Evolutionary conservation across 2,797 vertebrate genomes (phyloP), one percentile per base, ranked within the genome.

Genomic region (Phoebastria nigripes): DNA sequence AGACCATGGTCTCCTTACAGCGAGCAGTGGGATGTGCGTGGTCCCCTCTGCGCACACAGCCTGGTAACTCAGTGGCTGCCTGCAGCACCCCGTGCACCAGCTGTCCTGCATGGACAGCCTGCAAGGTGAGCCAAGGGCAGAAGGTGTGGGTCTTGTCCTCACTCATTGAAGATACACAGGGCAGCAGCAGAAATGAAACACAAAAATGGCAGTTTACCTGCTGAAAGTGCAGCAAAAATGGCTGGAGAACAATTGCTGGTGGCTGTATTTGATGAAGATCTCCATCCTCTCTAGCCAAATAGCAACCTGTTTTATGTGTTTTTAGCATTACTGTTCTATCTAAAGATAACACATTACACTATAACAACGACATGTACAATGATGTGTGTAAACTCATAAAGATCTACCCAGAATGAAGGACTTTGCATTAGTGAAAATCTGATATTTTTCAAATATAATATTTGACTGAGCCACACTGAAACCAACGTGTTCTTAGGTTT

Each of bases 21-120:
- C 1, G 1, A 52, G 69, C 42, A 62, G 42, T 8, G 25, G 51
- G n/a, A 65, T 26, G 1, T 12, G 1, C 3, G 0, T 22, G 24
- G 25, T 39, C 16, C 16, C 8, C 31, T 69, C 47, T 59, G 55
- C 2, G 3, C 11, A 17, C n/a, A 17, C 0, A 1, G 26, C 55
- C 54, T 39, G 59, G 51, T 42, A 83, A 24, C 6, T 28, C 39
- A 22, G 24, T 15, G 35, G 22, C n/a, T 67, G 74, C 52, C 77
- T 49, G 49, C 51, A 82, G 33, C 58, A n/a, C 29, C 11, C 35
- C 1, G 0, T 44, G 44, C 15, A 63, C 28, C 47, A 77, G 5
- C 63, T 37, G 35, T 78, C 29, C 37, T 42, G 15, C 8, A 4
- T 3, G 18, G 42, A 20, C 31, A 55, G 35, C 29, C 67, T 70